Evolutionary conservation across 2,113 vertebrate species (phyloP).

Genomic region (Struthidea cinerea): DNA sequence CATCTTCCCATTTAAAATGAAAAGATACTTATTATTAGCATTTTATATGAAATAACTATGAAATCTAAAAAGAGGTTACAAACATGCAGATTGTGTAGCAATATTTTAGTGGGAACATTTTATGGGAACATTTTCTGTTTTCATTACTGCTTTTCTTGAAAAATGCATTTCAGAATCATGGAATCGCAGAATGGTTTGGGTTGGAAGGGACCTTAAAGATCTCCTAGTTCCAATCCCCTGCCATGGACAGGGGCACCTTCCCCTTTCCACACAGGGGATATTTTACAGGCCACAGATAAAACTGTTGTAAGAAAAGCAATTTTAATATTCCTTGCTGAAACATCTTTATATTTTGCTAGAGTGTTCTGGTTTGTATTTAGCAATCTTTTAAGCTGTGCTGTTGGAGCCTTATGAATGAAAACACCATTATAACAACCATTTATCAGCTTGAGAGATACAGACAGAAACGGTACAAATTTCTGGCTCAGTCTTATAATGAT

Average conservation of each 20-base stretch:
- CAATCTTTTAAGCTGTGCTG: not conserved
- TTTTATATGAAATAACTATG: not conserved
- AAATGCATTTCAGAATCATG: not conserved
- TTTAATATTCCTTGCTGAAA: not conserved
- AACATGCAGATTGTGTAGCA: not conserved
- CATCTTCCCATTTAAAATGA: not conserved
- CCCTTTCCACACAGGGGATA: not conserved
- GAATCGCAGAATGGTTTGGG: not conserved
- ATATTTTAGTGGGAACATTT: not conserved
- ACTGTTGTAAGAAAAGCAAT: not conserved
- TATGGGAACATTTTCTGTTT: not conserved
- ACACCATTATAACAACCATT: not conserved
- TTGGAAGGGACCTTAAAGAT: not conserved
- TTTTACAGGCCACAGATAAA: not conserved
- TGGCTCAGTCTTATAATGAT: not conserved
- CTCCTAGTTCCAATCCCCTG: not conserved
- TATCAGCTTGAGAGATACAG: not conserved
- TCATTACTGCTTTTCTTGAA: not conserved
- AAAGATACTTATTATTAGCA: not conserved
- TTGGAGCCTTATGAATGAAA: slow-evolving; percentile 20
- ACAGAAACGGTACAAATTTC: not conserved
- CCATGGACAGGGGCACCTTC: not conserved
- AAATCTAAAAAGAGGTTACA: not conserved
- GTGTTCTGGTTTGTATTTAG: not conserved
- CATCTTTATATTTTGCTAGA: not conserved